phyloP scores from a whole-genome alignment of 2,797 vertebrate genomes.

The Sciaenops ocellatus region DNA sequence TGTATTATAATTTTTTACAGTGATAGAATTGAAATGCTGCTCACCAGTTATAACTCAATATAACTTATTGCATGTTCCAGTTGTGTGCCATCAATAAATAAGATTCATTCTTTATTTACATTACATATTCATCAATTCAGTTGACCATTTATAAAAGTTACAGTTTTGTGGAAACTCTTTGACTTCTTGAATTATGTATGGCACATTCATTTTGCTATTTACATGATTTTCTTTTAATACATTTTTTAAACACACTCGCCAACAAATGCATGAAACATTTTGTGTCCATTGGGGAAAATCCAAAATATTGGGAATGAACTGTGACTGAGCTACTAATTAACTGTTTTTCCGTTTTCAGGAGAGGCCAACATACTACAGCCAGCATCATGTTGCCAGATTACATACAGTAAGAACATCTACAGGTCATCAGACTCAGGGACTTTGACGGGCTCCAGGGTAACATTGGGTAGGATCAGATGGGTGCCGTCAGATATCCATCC shows the following conservation, averaged over 20 bases:
- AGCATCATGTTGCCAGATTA: slow-evolving; percentile 20
- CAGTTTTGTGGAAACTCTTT: slow-evolving; percentile 40
- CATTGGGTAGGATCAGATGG: slow-evolving; percentile 88
- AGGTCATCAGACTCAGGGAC: slow-evolving; percentile 97
- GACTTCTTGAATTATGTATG: slow-evolving; percentile 4
- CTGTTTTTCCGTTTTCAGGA: slow-evolving; percentile 15
- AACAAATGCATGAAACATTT: slow-evolving; percentile 36
- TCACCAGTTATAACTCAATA: background rate
- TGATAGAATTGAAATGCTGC: background rate
- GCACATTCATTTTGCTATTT: slow-evolving; percentile 51
- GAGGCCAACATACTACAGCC: slow-evolving; percentile 14
- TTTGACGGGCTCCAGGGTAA: slow-evolving; percentile 82
- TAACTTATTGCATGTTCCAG: slow-evolving; percentile 25
- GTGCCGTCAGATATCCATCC: slow-evolving; percentile 94
- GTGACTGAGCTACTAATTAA: slow-evolving; percentile 1
- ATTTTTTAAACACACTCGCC: slow-evolving; percentile 39
- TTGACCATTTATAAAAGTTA: slow-evolving; percentile 51
- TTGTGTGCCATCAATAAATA: slow-evolving; percentile 59
- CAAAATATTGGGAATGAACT: background rate
- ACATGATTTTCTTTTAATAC: slow-evolving; percentile 48
- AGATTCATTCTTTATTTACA: slow-evolving; percentile 74
- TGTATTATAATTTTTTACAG: background rate
- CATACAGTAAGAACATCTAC: slow-evolving; percentile 67
- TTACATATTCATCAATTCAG: slow-evolving; percentile 42
- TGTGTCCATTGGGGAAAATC: slow-evolving; percentile 37